These are phyloP conservation scores for Sphaerophoria taeniata DNA, from an alignment of 2,888 invertebrate genomes.

Conservation along the genomic window DNA sequence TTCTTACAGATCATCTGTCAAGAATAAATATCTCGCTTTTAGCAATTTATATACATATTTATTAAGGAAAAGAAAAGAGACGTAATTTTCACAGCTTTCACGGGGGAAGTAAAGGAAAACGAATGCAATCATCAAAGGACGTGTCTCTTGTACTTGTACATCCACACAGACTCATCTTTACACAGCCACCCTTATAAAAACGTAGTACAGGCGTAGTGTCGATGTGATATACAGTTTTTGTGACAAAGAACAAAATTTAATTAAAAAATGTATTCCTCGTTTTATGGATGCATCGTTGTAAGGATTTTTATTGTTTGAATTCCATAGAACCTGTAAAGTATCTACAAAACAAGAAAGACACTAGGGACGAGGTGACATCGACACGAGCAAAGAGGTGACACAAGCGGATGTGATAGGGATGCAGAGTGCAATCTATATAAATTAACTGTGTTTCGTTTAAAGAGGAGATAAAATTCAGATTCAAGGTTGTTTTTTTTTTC, in stretches of 20 bases:
- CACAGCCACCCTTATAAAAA: not conserved
- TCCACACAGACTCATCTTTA: constrained; percentile 1
- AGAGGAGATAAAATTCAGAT: constrained; percentile 11
- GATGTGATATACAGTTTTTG: constrained; percentile 23
- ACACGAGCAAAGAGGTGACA: no score
- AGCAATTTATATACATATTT: no score
- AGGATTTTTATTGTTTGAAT: constrained; percentile 2
- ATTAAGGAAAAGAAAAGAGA: no score
- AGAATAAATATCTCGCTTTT: no score
- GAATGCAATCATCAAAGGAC: no score
- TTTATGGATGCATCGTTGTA: constrained; percentile 14
- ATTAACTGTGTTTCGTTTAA: constrained; percentile 19
- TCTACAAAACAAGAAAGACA: constrained; percentile 7
- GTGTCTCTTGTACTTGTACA: no score
- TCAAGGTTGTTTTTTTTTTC: constrained; percentile 11
- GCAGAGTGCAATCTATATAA: constrained; percentile 27
- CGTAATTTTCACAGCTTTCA: no score
- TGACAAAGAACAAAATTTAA: constrained; percentile 59
- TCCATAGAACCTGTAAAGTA: constrained; percentile 21
- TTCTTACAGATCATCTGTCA: no score
- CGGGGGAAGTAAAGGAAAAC: no score
- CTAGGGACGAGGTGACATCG: not conserved
- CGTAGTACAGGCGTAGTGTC: not conserved
- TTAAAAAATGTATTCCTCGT: constrained; percentile 60
- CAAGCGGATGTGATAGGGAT: not conserved